Conservation (phyloP, 2,113 vertebrate genomes). For the Catharus minimus region DNA sequence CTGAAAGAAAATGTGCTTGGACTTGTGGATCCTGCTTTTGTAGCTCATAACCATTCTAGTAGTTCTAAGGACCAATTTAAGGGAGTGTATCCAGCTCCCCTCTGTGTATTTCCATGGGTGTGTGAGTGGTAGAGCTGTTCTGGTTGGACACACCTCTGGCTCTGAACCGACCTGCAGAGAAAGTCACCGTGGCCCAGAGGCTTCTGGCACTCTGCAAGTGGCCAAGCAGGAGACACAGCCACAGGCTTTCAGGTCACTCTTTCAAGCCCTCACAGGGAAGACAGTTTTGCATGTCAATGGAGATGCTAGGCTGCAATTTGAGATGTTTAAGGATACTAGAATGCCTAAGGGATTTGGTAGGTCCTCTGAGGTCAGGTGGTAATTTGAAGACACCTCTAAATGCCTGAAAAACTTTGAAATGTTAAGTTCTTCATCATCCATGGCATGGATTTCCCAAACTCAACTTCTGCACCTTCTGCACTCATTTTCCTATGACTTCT, state of each 20-base stretch:
- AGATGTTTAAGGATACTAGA: neutral
- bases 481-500: neutral
- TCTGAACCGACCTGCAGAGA: neutral
- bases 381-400: neutral
- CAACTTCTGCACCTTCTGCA: neutral
- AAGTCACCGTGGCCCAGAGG: neutral
- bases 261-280: neutral
- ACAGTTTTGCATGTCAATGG: neutral
- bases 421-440: neutral
- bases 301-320: neutral
- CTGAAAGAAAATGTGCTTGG: neutral
- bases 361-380: neutral
- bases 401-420: neutral
- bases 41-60: neutral
- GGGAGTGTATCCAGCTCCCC: neutral
- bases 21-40: neutral
- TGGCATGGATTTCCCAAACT: neutral
- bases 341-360: neutral
- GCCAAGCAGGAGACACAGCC: neutral
- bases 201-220: rapidly evolving
- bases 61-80: neutral
- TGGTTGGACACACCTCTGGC: neutral
- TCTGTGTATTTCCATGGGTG: neutral
- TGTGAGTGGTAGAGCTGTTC: neutral
- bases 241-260: neutral